Evolutionary conservation across 2,888 invertebrate genomes (phyloP).

Genomic region (Dynastes grantii): DNA sequence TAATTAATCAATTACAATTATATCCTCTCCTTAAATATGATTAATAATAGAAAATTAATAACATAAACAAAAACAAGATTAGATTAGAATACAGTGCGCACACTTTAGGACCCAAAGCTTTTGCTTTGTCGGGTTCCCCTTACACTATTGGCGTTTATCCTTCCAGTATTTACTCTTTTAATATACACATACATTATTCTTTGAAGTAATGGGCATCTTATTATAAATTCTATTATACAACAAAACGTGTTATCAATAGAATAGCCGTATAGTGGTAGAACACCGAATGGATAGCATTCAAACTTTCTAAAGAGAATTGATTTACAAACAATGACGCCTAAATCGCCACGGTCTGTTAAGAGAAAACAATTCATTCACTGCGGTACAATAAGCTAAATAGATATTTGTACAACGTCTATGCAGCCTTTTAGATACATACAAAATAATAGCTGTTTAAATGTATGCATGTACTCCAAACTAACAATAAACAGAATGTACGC

Average conservation of each 20-base stretch:
- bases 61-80: no score
- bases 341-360: conserved; percentile 31
- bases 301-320: conserved; percentile 30
- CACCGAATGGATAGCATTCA: neutral
- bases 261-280: neutral
- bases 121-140: no score
- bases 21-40: no score
- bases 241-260: neutral
- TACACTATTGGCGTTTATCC: no score
- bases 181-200: no score
- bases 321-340: conserved; percentile 39
- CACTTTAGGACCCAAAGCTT: no score
- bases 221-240: neutral
- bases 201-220: neutral
- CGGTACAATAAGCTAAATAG: conserved; percentile 22
- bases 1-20: no score
- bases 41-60: no score
- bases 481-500: no score
- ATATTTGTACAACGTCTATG: neutral
- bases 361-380: conserved; percentile 24
- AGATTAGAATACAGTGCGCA: no score
- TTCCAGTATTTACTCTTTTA: no score
- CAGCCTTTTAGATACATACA: neutral
- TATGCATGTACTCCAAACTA: neutral
- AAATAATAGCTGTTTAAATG: neutral